phyloP scores from a whole-genome alignment of 2,888 invertebrate genomes.

The Spodoptera exigua region DNA sequence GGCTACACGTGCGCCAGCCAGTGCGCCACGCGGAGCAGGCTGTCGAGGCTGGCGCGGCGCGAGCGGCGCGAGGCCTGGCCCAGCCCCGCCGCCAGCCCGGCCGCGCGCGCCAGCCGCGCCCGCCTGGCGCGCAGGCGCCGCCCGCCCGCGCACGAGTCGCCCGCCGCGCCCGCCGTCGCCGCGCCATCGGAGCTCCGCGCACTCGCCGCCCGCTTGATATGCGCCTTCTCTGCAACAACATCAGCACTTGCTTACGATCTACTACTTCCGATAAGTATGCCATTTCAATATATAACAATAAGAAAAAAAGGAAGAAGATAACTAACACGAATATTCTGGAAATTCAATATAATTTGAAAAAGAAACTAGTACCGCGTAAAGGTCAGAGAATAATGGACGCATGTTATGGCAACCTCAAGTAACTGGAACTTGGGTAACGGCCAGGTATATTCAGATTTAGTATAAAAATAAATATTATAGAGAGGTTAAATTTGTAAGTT shows the following conservation, averaged over 20 bases:
- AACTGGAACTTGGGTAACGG: no score
- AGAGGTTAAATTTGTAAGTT: no score
- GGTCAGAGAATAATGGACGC: no score
- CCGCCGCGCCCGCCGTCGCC: constrained; percentile 14
- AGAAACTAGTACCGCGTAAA: no score
- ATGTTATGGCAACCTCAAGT: no score
- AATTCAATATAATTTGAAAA: no score
- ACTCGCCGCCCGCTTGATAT: constrained; percentile 64
- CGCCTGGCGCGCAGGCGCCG: constrained; percentile 13
- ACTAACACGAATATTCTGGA: no score
- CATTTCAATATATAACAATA: no score
- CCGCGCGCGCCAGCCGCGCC: constrained; percentile 24
- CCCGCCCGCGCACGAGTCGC: constrained; percentile 18
- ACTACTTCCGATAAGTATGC: no score
- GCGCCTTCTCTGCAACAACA: constrained; percentile 71
- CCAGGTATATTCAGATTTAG: no score
- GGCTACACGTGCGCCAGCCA: constrained; percentile 46
- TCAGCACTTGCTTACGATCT: neutral
- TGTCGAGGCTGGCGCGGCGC: constrained; percentile 28
- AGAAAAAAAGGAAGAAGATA: no score
- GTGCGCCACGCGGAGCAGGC: constrained; percentile 42
- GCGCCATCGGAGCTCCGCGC: constrained; percentile 36
- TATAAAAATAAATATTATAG: neutral
- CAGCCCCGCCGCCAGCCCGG: constrained; percentile 22
- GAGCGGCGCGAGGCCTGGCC: constrained; percentile 15